Conservation (phyloP, 2,113 vertebrate genomes). For the Pelusios castaneus region DNA sequence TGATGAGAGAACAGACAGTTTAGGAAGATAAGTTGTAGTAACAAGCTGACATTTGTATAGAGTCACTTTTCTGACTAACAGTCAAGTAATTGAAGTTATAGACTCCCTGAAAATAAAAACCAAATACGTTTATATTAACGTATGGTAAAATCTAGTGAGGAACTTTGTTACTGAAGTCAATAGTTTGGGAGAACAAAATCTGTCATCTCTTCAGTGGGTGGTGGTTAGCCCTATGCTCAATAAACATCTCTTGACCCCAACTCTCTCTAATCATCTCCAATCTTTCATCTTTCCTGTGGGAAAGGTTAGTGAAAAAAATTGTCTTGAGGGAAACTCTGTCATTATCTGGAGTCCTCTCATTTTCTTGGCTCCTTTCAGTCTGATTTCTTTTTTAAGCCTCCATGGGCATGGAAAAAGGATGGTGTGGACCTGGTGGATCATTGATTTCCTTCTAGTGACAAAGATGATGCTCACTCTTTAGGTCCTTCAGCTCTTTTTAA, state of each 20-base stretch:
- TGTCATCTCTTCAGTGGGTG: rapidly evolving
- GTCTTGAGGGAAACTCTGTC: neutral
- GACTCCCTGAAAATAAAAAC: constrained; percentile 1
- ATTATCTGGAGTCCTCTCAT: neutral
- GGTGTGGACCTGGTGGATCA: rapidly evolving
- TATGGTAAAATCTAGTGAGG: neutral
- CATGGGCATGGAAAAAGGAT: neutral
- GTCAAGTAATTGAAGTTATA: neutral
- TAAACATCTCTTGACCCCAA: neutral
- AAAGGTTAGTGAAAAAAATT: neutral
- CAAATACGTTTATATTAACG: neutral
- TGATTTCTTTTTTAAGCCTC: neutral
- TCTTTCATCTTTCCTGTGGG: neutral
- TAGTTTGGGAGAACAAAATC: neutral
- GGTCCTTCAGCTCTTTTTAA: neutral
- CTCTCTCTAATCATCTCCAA: neutral
- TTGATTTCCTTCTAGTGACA: neutral
- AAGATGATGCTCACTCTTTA: neutral
- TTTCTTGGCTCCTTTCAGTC: neutral
- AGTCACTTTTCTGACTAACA: constrained; percentile 9
- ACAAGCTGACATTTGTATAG: neutral
- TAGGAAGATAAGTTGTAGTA: neutral
- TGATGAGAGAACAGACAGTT: neutral
- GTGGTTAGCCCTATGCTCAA: neutral
- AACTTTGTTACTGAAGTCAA: neutral